These are phyloP conservation scores for Ceyx margarethae DNA, from an alignment of 2,113 vertebrate genomes.

Conservation along the genomic window DNA sequence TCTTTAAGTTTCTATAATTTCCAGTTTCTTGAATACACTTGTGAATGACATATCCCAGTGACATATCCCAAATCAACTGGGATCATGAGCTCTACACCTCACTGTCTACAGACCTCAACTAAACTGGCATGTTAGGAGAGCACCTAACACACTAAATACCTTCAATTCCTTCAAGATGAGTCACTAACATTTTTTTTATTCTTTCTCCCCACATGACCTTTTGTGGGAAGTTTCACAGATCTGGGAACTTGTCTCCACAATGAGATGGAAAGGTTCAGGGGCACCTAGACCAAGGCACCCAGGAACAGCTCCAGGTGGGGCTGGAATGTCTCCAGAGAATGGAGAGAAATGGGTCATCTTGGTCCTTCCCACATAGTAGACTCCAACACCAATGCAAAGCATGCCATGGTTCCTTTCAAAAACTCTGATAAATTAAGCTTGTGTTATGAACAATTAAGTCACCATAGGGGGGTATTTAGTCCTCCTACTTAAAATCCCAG, in stretches of 20 bases:
- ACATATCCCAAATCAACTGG: background rate
- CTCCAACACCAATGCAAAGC: background rate
- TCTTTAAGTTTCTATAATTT: background rate
- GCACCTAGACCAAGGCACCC: too few relatives aligned
- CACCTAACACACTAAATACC: background rate
- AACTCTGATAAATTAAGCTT: conserved; percentile 46
- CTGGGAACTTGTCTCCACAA: too few relatives aligned
- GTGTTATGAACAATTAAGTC: conserved; percentile 45
- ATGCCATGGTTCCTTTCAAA: conserved; percentile 6
- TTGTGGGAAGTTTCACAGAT: too few relatives aligned
- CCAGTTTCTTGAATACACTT: background rate
- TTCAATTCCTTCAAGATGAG: background rate
- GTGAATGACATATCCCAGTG: background rate
- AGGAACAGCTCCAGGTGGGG: too few relatives aligned
- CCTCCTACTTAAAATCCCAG: conserved; percentile 32
- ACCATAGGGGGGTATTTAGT: conserved; percentile 43
- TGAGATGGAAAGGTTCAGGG: too few relatives aligned
- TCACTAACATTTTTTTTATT: background rate
- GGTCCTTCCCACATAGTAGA: background rate
- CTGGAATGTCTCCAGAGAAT: too few relatives aligned
- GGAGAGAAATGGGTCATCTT: background rate
- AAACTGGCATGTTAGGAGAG: background rate
- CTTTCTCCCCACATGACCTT: too few relatives aligned
- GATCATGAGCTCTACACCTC: background rate
- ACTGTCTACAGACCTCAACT: background rate